Percentiles rank a stretch among this genome's conserved stretches.
Evolutionary conservation across 1,140 invertebrate genomes (phyloP).

Genomic region (Cotesia vestalis): DNA sequence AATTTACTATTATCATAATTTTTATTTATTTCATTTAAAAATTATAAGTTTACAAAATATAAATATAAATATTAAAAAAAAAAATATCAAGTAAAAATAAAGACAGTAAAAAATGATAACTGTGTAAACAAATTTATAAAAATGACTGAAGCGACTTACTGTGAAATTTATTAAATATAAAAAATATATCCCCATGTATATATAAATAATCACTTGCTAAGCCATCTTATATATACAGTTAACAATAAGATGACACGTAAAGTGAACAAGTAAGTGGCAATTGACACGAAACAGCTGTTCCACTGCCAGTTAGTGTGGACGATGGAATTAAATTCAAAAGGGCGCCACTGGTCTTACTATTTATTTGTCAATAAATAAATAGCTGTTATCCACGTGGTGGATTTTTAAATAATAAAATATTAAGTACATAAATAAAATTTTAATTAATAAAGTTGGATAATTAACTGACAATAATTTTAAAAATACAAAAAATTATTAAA

Average conservation of each 20-base stretch:
- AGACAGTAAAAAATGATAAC: not conserved
- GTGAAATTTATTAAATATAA: not conserved
- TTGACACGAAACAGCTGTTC: conserved; percentile 12
- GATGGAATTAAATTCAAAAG: not conserved
- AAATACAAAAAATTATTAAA: no score
- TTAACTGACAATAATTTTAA: no score
- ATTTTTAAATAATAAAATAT: no score
- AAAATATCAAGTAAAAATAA: not conserved
- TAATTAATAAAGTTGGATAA: no score
- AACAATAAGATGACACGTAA: conserved; percentile 11
- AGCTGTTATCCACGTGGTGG: no score
- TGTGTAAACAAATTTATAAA: not conserved
- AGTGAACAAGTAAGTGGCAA: not conserved
- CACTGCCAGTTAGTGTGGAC: no score
- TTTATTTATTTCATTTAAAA: no score
- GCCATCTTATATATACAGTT: conserved; percentile 4
- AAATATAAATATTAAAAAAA: not conserved
- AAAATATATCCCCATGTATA: not conserved
- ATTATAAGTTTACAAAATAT: no score
- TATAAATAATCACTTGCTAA: not conserved
- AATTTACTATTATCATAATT: no score
- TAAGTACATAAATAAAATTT: no score
- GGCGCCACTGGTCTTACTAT: not conserved
- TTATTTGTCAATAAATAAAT: no score
- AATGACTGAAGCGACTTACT: conserved; percentile 15